Evolutionary conservation across 1,140 invertebrate species (phyloP).

Genomic region (Lepidurus apus): DNA sequence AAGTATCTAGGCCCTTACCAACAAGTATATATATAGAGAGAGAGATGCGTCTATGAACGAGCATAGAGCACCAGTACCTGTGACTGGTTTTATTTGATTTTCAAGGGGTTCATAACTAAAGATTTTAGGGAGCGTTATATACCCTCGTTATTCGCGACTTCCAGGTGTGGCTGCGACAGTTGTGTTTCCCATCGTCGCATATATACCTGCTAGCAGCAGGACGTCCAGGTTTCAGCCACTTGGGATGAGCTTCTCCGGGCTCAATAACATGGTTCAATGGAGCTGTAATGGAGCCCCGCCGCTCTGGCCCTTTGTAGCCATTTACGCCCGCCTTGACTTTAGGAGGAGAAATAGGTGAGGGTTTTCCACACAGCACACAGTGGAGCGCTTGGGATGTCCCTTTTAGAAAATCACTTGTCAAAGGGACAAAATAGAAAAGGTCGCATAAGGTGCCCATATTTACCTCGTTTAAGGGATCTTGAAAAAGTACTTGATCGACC

Average conservation of each 20-base stretch:
- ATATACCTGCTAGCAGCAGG: neutral
- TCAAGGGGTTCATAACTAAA: conserved; percentile 12
- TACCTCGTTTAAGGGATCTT: conserved; percentile 5
- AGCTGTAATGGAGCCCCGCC: conserved; percentile 17
- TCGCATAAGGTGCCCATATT: neutral
- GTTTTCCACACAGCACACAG: neutral
- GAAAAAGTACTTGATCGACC: neutral
- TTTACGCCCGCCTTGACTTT: conserved; percentile 21
- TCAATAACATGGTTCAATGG: conserved; percentile 15
- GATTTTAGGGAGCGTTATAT: neutral
- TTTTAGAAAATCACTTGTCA: conserved; percentile 6
- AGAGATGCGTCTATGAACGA: neutral
- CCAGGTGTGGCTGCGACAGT: conserved; percentile 20
- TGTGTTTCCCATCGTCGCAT: conserved; percentile 12
- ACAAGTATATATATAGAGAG: neutral
- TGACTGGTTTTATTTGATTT: conserved; percentile 1
- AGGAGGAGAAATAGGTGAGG: neutral
- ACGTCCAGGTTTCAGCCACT: conserved; percentile 16
- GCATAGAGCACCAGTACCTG: neutral
- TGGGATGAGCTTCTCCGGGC: conserved; percentile 8
- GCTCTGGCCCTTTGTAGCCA: neutral
- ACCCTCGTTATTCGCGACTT: conserved; percentile 2
- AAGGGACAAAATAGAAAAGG: conserved; percentile 1
- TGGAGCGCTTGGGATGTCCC: neutral
- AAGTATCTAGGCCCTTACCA: neutral